Evolutionary conservation across 2,113 vertebrate species (phyloP).

Genomic region (Podarcis cretensis): DNA sequence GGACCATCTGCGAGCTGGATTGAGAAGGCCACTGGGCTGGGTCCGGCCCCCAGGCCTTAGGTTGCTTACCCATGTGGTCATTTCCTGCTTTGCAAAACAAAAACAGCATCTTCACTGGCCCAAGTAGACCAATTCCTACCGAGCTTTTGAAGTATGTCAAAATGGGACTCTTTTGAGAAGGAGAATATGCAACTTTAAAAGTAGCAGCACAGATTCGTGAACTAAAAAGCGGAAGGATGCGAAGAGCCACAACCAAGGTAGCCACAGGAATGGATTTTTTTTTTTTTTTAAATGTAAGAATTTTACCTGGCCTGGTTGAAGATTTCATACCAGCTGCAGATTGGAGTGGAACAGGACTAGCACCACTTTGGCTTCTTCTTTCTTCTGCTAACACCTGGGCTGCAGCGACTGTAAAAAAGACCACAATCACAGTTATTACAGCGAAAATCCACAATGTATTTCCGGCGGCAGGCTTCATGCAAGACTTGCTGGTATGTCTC

Average conservation of each 20-base stretch:
- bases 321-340: constrained; percentile 65
- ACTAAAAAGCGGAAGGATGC: neutral
- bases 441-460: neutral
- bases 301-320: constrained; percentile 87
- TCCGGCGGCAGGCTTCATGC: no score
- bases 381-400: constrained; percentile 91
- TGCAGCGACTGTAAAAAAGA: constrained; percentile 82
- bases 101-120: neutral
- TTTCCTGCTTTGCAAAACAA: neutral
- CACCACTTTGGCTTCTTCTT: constrained; percentile 81
- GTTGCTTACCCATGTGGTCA: no score
- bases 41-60: no score
- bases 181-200: neutral
- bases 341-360: constrained; percentile 69
- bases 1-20: no score
- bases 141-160: neutral
- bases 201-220: neutral
- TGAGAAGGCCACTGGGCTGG: no score
- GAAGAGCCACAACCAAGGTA: neutral
- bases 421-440: neutral
- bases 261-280: neutral
- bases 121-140: neutral
- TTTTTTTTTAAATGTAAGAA: constrained; percentile 8
- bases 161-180: neutral
- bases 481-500: neutral